A percentile compares a stretch with the other conserved stretches of the same genome.
phyloP scores from a whole-genome alignment of 2,888 invertebrate genomes.

The Nomada ruficornis region DNA sequence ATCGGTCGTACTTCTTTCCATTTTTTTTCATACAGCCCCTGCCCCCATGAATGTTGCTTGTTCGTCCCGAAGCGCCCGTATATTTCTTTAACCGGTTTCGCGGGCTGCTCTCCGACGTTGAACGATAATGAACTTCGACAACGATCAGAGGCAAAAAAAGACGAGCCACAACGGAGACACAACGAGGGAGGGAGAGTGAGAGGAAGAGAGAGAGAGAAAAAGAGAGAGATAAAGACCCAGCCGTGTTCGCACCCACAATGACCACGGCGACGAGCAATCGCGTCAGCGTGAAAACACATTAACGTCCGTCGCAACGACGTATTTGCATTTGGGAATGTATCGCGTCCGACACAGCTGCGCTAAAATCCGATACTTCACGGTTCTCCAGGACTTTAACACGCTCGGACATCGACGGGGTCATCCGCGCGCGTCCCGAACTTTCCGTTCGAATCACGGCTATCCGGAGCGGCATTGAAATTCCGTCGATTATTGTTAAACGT shows the following conservation, averaged over 20 bases:
- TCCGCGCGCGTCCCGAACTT: background rate
- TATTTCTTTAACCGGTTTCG: background rate
- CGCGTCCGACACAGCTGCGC: constrained; percentile 30
- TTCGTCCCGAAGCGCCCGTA: background rate
- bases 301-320: constrained; percentile 26
- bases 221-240: background rate
- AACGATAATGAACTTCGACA: too few species aligned
- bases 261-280: background rate
- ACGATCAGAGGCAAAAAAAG: too few species aligned
- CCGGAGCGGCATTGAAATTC: background rate
- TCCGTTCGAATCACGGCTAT: background rate
- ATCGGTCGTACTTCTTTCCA: background rate
- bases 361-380: constrained; percentile 47
- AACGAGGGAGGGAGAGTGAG: too few species aligned
- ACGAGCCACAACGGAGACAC: too few species aligned
- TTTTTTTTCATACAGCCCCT: background rate
- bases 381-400: constrained; percentile 4
- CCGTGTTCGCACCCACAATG: background rate
- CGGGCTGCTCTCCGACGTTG: too few species aligned
- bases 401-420: background rate
- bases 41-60: background rate
- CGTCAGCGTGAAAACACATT: constrained; percentile 46
- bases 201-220: too few species aligned
- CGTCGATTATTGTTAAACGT: background rate
- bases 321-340: constrained; percentile 54